Evolutionary conservation across 1,140 invertebrate genomes (phyloP), one percentile per base, ranked within the genome.

Genomic region (Drosophila pallidifrons): DNA sequence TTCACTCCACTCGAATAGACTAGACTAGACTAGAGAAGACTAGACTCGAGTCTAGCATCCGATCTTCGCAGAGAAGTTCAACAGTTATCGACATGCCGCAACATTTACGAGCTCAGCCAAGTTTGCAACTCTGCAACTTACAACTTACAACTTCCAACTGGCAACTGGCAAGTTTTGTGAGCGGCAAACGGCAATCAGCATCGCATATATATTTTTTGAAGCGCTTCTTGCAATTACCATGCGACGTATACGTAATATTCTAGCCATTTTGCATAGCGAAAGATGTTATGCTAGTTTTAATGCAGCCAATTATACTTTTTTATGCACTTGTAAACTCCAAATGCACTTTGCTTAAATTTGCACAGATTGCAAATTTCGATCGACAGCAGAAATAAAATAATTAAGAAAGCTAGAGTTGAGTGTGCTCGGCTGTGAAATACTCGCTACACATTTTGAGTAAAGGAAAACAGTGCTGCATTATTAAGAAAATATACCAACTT

Each of bases 31-130:
- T 35, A 54, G n/a, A 15, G n/a, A 10, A n/a, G 8, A 41, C 41
- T 43, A 43, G 41, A 13, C 41, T n/a, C 7, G 2, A 38, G 55
- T 7, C 3, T 25, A 43, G 57, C 64, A 73, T 68, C 64, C 55
- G 38, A 54, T n/a, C 30, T 52, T 59, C 38, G 57, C 20, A 54
- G 55, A 52, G 71, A 74, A 69, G 65, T 69, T 74, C 71, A 74
- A 71, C 68, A 61, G 49, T 68, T 68, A 71, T 71, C 41, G 68
- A 65, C 68, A 54, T 52, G 51, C 35, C 11, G 68, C 71, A 74
- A 68, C 71, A 69, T 68, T 73, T 67, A 59, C 51, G 51, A 47
- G 51, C 61, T 1, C 28, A 61, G 35, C 6, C 52, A 55, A 55
- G 58, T 59, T 25, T 25, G 20, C 20, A 25, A 25, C 20, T 25